Base-by-base conservation (phyloP, 1,140 invertebrate genomes). In the Bombus consobrinus region DNA sequence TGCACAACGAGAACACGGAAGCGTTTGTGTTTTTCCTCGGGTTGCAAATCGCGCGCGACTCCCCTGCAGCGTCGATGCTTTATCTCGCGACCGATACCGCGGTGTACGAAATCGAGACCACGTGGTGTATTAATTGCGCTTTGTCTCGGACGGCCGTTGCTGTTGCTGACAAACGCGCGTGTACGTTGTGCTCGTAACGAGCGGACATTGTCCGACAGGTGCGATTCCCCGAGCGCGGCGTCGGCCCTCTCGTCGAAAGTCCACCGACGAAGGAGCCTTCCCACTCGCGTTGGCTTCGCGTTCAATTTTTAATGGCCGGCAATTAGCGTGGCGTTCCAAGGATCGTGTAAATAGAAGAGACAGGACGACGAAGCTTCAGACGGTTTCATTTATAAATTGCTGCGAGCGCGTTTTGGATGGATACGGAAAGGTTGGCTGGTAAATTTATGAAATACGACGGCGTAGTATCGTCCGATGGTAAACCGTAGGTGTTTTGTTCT, bases 191-290 rank as follows among this genome's bases (percentile, higher is more conserved):
- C 81, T 62, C 85, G 85, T 92, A 92, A 92, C 89, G 87, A 92
- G 91, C 62, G 41, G 81, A 91, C 83, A 89, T 92, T 91, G 89
- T 92, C 88, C 82, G 72, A 81, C 83, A 87, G 88, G 83, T 80
- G 83, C 57, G 28, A 73, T 80, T 80, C 68, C 34, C 74, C 82
- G 47, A 53, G 43, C 25, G 59, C 25, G 43, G 59, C 25, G 43
- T 10, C 25, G 1, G 2, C 12, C 28, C 22, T 76, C 37, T 69
- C 34, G 81, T 64, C 9, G 66, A 77, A 68, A 73, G 81, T 4
- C 34, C 43, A n/a, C 22, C 22, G 41, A 73, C 76, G 57, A 80
- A 43, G 66, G 80, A 47, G 53, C 53, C 32, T 6, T 47, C 39
- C 64, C 57, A n/a, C 37, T 25, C 43, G 25, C 32, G 28, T 64